Conservation (phyloP, 2,113 vertebrate genomes). For the Syngnathoides biaculeatus region DNA sequence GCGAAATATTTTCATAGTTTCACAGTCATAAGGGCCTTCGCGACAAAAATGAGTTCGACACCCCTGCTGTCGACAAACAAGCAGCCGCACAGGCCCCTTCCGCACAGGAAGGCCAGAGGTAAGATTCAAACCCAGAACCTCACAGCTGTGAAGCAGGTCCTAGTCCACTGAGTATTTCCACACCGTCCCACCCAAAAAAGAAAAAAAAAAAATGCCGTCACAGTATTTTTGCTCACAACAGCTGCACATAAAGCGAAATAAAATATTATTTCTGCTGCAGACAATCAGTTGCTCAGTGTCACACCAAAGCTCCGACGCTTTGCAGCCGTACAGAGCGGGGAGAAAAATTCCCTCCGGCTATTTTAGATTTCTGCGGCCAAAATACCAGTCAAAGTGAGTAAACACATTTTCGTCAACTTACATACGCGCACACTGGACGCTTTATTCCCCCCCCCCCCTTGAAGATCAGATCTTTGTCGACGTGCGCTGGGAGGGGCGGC, state of each 20-base stretch:
- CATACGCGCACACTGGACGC: slow-evolving; percentile 14
- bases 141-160: neutral
- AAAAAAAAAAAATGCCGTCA: slow-evolving; percentile 37
- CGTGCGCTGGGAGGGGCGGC: neutral
- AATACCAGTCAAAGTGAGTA: slow-evolving; percentile 28
- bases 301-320: slow-evolving; percentile 30
- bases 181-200: slow-evolving; percentile 3
- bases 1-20: no score
- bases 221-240: slow-evolving; percentile 60
- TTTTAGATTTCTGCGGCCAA: slow-evolving; percentile 20
- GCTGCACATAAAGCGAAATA: slow-evolving; percentile 66
- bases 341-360: slow-evolving; percentile 23
- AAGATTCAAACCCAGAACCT: neutral
- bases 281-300: slow-evolving; percentile 52
- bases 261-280: slow-evolving; percentile 66
- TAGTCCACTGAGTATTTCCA: neutral
- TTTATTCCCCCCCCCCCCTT: neutral
- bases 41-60: no score
- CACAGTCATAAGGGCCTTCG: no score
- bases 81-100: neutral
- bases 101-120: neutral
- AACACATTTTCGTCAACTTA: slow-evolving; percentile 39
- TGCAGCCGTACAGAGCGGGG: slow-evolving; percentile 13
- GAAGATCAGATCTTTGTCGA: slow-evolving; percentile 13
- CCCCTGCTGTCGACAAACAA: no score